A percentile compares a stretch with the other conserved stretches of the same genome.
Evolutionary conservation across 2,113 vertebrate genomes (phyloP).

Genomic region (Lanius collurio): DNA sequence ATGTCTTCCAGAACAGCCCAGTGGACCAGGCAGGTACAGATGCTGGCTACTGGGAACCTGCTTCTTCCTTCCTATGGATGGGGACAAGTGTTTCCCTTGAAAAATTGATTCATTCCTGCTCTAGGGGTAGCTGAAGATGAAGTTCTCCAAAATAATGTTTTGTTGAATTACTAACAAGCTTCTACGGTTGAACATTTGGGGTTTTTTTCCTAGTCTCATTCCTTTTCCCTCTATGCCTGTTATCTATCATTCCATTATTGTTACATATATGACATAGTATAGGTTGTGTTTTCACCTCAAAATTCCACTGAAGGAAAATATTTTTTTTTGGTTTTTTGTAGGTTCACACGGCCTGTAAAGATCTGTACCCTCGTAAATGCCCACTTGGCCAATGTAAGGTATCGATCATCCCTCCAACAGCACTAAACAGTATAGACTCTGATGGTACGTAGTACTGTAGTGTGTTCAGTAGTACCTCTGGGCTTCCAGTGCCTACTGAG

Average conservation of each 20-base stretch:
- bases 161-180: not conserved
- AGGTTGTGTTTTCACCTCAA: not conserved
- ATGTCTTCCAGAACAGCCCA: not conserved
- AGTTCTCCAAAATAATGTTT: not conserved
- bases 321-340: conserved; percentile 65
- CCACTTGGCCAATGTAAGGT: conserved; percentile 98
- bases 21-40: not conserved
- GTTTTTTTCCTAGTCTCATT: not conserved
- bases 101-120: not conserved
- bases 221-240: not conserved
- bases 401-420: conserved; percentile 95
- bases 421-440: conserved; percentile 98
- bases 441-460: conserved; percentile 85
- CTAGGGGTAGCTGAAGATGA: not conserved
- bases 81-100: not conserved
- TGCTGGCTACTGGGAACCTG: not conserved
- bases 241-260: not conserved
- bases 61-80: not conserved
- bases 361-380: conserved; percentile 90
- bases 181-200: not conserved
- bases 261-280: not conserved
- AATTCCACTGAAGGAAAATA: not conserved
- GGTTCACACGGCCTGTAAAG: conserved; percentile 98
- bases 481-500: not conserved
- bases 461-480: not conserved